Conservation (phyloP, 2,888 invertebrate genomes). For the Apamea anceps region DNA sequence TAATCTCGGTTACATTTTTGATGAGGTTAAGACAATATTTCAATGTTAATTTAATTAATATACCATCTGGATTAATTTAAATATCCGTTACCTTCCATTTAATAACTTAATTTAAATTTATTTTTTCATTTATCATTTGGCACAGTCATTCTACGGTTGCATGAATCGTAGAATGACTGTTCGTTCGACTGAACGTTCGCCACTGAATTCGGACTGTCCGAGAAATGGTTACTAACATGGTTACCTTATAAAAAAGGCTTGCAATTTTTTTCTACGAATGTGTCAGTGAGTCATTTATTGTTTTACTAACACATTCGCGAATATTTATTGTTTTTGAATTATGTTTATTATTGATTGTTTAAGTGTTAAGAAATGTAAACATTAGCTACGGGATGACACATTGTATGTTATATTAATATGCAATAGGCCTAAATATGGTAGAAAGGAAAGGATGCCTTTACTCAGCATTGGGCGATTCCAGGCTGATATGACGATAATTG, state of each 20-base stretch:
- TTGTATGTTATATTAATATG: background rate
- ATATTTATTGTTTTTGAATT: constrained; percentile 22
- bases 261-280: constrained; percentile 37
- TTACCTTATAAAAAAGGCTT: constrained; percentile 45
- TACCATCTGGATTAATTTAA: constrained; percentile 15
- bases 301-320: background rate
- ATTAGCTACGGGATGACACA: background rate
- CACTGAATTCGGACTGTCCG: constrained; percentile 50
- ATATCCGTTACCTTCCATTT: constrained; percentile 16
- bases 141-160: background rate
- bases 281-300: constrained; percentile 13
- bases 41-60: constrained; percentile 8
- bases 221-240: constrained; percentile 40
- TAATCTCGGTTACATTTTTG: background rate
- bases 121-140: background rate
- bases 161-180: too few species aligned
- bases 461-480: background rate
- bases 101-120: constrained; percentile 25
- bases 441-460: background rate
- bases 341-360: constrained; percentile 1
- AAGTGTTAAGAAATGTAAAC: background rate
- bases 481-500: background rate
- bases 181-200: too few species aligned
- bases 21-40: constrained; percentile 7
- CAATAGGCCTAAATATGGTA: background rate